Evolutionary conservation across 2,113 vertebrate genomes (phyloP), one percentile per base, ranked within the genome.

Genomic region (Hoplias malabaricus): DNA sequence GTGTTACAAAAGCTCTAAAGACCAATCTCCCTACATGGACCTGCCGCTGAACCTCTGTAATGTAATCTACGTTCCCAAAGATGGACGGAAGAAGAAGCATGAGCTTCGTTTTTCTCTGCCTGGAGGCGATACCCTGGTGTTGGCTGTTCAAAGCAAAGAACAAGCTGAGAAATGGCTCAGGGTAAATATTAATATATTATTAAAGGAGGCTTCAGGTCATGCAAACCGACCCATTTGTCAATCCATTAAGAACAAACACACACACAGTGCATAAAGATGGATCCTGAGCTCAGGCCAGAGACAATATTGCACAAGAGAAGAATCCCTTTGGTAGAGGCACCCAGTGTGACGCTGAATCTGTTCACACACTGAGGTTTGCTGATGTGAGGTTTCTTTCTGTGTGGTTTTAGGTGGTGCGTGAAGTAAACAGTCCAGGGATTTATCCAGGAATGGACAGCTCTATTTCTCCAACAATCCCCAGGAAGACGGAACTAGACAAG

Each of bases 1-100:
- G 98, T 99, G 98, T 85, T 99, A 93, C 86, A 99, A 99, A 88
- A 99, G 95, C 88, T 96, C 97, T 88, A 99, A 98, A 89, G 97
- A 99, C 85, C 92, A 88, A 61, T 92, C 92, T 42, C 96, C 98
- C 0, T 93, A 96, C 10, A 81, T 95, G 27, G 95, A 97, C 82
- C 93, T 99, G 80, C 90, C 93, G 0, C 90, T 99, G 82, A 85
- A 88, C 21, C 82, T 89, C 57, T 99, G 96, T 83, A 95, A 85
- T 0, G 95, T 98, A 84, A 93, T 93, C 86, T 99, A 99, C 0
- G 87, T 98, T 48, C 95, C 97, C 27, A 99, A 98, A 86, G 98
- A 99, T 0, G 93, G 95, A 72, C 93, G 95, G 5, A 95, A 94
- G 71, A 99, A 99, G 87, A 96, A 98, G 81, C 97, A 99, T 0